phyloP scores from a whole-genome alignment of 1,140 invertebrate genomes.

The Argopecten irradians region DNA sequence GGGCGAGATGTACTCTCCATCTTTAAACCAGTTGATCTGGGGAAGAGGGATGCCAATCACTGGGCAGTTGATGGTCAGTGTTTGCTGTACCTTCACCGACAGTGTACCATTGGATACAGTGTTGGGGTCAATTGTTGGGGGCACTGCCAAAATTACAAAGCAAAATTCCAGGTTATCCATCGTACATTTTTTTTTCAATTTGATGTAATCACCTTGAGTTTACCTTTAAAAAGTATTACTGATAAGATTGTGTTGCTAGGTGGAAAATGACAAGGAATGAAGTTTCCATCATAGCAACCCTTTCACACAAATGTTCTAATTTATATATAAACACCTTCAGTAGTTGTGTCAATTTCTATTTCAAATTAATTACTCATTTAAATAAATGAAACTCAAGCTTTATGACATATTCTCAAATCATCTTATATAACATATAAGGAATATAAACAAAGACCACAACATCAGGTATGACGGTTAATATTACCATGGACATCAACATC shows the following conservation, averaged over 20 bases:
- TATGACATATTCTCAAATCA: neutral
- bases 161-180: neutral
- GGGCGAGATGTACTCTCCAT: constrained; percentile 61
- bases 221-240: no score
- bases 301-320: no score
- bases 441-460: no score
- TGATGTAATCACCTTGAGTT: no score
- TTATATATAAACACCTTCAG: neutral
- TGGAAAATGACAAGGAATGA: no score
- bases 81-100: constrained; percentile 62
- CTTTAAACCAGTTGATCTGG: constrained; percentile 72
- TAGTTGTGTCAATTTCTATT: neutral
- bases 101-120: constrained; percentile 58
- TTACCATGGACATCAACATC: constrained; percentile 72
- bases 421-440: neutral
- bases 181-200: no score
- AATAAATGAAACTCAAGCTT: no score
- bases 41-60: constrained; percentile 76
- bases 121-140: constrained; percentile 62
- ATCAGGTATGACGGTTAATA: no score
- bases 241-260: no score
- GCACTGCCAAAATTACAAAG: constrained; percentile 63
- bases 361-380: no score
- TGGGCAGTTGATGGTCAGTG: constrained; percentile 76
- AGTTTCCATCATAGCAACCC: no score